phyloP scores from a whole-genome alignment of 2,888 invertebrate species.

The Melolontha melolontha region DNA sequence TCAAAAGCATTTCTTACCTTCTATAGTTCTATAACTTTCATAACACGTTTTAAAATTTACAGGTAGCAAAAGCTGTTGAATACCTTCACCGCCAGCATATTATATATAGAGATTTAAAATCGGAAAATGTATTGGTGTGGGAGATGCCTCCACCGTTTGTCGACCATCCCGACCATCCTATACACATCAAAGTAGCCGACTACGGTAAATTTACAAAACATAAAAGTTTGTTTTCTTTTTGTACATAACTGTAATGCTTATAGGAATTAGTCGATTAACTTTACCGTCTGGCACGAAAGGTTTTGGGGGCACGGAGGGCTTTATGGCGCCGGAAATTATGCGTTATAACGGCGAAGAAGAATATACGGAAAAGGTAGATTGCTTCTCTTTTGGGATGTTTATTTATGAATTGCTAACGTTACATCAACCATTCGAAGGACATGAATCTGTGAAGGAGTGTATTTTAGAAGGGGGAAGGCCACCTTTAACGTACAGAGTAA shows the following conservation, averaged over 20 bases:
- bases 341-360: slow-evolving; percentile 98
- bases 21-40: no score
- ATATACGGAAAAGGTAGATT: slow-evolving; percentile 98
- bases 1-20: no score
- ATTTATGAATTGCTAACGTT: slow-evolving; percentile 94
- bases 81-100: slow-evolving; percentile 94
- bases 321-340: slow-evolving; percentile 99
- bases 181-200: slow-evolving; percentile 95
- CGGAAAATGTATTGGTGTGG: slow-evolving; percentile 99
- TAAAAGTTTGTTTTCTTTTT: background rate
- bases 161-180: slow-evolving; percentile 74
- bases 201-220: slow-evolving; percentile 73
- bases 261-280: slow-evolving; percentile 87
- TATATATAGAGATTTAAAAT: slow-evolving; percentile 93
- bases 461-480: slow-evolving; percentile 96
- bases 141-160: slow-evolving; percentile 86
- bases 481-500: slow-evolving; percentile 83
- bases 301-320: slow-evolving; percentile 98
- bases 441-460: slow-evolving; percentile 96
- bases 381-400: slow-evolving; percentile 99
- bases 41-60: no score
- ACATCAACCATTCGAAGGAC: slow-evolving; percentile 94
- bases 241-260: no score
- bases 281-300: slow-evolving; percentile 95
- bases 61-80: slow-evolving; percentile 90